Evolutionary conservation across 2,113 vertebrate species (phyloP).

Genomic region (Lichenostomus cassidix): DNA sequence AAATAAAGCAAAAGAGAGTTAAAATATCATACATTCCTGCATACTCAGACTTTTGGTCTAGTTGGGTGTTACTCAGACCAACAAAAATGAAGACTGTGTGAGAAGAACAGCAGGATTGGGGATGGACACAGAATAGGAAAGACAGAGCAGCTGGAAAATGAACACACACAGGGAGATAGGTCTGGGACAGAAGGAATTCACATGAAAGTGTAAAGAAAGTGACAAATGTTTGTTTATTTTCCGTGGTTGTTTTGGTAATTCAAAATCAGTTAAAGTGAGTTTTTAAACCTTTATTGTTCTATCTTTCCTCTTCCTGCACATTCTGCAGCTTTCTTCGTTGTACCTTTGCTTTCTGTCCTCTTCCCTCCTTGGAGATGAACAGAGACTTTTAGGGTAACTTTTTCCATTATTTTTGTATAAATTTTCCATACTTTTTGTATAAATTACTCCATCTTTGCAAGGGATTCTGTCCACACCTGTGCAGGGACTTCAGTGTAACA

Average conservation of each 20-base stretch:
- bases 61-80: not conserved
- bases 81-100: not conserved
- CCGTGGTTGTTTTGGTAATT: not conserved
- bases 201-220: not conserved
- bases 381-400: not conserved
- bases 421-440: not conserved
- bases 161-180: not conserved
- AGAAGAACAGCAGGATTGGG: not conserved
- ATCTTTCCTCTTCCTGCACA: not conserved
- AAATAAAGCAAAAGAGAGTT: not conserved
- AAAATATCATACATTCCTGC: not conserved
- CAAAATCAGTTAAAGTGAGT: not conserved
- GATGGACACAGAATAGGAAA: not conserved
- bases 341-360: not conserved
- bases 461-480: not conserved
- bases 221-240: not conserved
- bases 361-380: not conserved
- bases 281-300: not conserved
- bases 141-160: not conserved
- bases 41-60: not conserved
- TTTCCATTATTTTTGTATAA: not conserved
- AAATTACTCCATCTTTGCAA: rapidly evolving
- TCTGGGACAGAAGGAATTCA: not conserved
- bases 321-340: not conserved
- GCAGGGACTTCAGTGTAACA: rapidly evolving